A percentile compares a stretch with the other conserved stretches of the same genome.
Conservation (phyloP, 2,888 invertebrate species). For the Stenolophus ochropezus region DNA sequence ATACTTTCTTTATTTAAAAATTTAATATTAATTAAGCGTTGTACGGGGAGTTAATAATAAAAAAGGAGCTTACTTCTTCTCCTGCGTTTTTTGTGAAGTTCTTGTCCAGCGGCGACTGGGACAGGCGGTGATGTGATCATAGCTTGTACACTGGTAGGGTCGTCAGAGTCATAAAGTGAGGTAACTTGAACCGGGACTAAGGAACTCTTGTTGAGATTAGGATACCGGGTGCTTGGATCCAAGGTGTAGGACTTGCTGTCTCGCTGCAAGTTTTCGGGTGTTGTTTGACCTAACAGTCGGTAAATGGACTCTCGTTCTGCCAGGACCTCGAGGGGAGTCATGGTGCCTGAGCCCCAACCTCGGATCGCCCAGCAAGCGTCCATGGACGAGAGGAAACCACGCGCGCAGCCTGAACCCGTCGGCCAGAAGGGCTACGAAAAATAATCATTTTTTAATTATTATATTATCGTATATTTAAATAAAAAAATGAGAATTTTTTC, state of each 20-base stretch:
- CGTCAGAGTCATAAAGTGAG: slow-evolving; percentile 83
- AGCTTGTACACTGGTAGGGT: slow-evolving; percentile 74
- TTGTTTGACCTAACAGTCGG: slow-evolving; percentile 88
- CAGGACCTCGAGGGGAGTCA: slow-evolving; percentile 88
- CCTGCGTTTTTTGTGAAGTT: slow-evolving; percentile 81
- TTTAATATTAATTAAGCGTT: not conserved
- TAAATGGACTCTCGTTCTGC: slow-evolving; percentile 97
- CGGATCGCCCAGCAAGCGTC: slow-evolving; percentile 97
- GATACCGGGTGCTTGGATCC: slow-evolving; percentile 91
- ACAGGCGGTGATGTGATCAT: slow-evolving; percentile 54
- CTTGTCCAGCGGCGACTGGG: slow-evolving; percentile 71
- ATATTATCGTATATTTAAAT: no score
- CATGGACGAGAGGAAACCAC: slow-evolving; percentile 96
- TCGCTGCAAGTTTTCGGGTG: slow-evolving; percentile 95
- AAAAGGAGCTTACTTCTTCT: slow-evolving; percentile 74
- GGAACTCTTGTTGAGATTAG: slow-evolving; percentile 85
- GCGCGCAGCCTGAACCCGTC: slow-evolving; percentile 97
- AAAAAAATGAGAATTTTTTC: slow-evolving; percentile 29
- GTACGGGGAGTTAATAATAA: not conserved
- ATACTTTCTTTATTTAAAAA: not conserved
- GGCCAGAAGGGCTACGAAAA: slow-evolving; percentile 94
- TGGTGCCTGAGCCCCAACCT: slow-evolving; percentile 82
- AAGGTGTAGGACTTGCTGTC: slow-evolving; percentile 91
- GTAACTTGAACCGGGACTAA: slow-evolving; percentile 87
- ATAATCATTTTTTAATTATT: no score